Evolutionary conservation across 2,888 invertebrate species (phyloP).

Genomic region (Chloromyia formosa): DNA sequence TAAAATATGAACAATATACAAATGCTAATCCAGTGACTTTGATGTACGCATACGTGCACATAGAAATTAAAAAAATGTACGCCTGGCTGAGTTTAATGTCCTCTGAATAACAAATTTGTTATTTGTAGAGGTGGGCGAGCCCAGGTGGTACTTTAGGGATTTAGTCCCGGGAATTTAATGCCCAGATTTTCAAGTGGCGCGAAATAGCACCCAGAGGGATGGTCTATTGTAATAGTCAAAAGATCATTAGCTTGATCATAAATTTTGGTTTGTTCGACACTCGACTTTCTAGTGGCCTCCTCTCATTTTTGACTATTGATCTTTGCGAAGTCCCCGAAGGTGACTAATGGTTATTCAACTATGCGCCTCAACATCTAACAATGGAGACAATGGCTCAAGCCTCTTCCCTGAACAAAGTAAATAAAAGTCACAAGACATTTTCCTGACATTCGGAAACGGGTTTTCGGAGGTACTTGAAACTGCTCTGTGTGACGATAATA

Average conservation of each 20-base stretch:
- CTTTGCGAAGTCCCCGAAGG: constrained; percentile 17
- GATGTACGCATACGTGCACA: not conserved
- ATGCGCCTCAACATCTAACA: constrained; percentile 19
- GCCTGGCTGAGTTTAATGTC: constrained; percentile 8
- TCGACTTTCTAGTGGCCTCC: constrained; percentile 39
- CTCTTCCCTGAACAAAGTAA: not conserved
- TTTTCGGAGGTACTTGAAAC: too few species aligned
- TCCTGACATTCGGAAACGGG: too few species aligned
- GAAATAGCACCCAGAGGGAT: constrained; percentile 10
- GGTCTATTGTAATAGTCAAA: not conserved
- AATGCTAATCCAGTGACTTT: not conserved
- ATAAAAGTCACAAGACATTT: too few species aligned
- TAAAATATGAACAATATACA: not conserved
- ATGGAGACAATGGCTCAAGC: constrained; percentile 8
- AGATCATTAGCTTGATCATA: constrained; percentile 41
- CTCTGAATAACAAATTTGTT: not conserved
- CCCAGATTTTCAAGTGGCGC: constrained; percentile 28
- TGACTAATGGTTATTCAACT: constrained; percentile 31
- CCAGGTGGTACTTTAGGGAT: constrained; percentile 15
- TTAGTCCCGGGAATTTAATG: not conserved
- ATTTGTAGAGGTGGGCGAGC: not conserved
- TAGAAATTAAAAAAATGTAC: not conserved
- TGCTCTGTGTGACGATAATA: too few species aligned
- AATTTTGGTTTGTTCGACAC: constrained; percentile 30
- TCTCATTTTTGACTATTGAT: constrained; percentile 23